Percentiles rank a stretch among this genome's conserved stretches.
These are phyloP conservation scores for Halichoeres trimaculatus DNA, from an alignment of 2,113 vertebrate species.

Conservation along the genomic window DNA sequence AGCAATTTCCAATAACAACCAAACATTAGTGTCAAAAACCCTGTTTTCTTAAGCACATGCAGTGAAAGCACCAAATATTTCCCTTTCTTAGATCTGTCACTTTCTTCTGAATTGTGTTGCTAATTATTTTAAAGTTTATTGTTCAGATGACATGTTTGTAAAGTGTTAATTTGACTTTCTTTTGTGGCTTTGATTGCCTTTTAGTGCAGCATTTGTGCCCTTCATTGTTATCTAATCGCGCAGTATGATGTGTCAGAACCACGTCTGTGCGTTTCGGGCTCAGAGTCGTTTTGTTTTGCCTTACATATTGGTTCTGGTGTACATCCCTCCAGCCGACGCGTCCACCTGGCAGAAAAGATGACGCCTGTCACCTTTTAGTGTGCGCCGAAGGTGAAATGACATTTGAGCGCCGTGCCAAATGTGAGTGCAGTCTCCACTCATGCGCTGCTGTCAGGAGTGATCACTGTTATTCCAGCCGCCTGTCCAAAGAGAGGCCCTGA, in stretches of 20 bases:
- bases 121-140: neutral
- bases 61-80: neutral
- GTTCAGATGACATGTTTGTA: neutral
- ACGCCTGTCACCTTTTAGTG: constrained; percentile 65
- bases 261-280: constrained; percentile 15
- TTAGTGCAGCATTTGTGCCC: neutral
- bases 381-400: constrained; percentile 69
- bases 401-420: constrained; percentile 71
- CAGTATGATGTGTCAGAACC: constrained; percentile 28
- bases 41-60: neutral
- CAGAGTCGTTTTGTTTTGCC: constrained; percentile 5
- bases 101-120: neutral
- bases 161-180: neutral
- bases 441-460: constrained; percentile 71
- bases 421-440: constrained; percentile 69
- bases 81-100: neutral
- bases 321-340: constrained; percentile 29
- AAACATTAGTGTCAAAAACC: too few relatives aligned
- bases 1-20: too few relatives aligned
- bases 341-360: constrained; percentile 41
- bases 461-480: constrained; percentile 73
- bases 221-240: constrained; percentile 18
- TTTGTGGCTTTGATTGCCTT: neutral
- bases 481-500: constrained; percentile 50
- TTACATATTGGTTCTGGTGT: neutral